These are phyloP conservation scores for Nomada hirtipes DNA, from an alignment of 2,888 invertebrate species.

Conservation along the genomic window DNA sequence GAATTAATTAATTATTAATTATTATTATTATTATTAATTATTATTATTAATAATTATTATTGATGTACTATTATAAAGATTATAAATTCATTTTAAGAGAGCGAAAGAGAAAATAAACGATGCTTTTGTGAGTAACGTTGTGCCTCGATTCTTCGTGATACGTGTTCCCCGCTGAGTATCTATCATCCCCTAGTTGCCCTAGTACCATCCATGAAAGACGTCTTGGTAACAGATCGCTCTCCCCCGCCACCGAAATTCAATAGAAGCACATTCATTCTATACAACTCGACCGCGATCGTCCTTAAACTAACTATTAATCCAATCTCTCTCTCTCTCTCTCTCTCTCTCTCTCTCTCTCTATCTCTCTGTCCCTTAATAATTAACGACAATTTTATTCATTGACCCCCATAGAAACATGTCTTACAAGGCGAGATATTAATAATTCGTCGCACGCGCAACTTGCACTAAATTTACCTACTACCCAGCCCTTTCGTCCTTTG, in stretches of 20 bases:
- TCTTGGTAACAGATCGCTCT: background rate
- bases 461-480: slow-evolving; percentile 33
- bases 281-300: background rate
- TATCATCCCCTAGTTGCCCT: slow-evolving; percentile 37
- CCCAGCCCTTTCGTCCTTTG: slow-evolving; percentile 29
- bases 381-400: too few relatives aligned
- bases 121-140: slow-evolving; percentile 83
- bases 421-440: background rate
- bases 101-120: slow-evolving; percentile 83
- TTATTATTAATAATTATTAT: slow-evolving; percentile 81
- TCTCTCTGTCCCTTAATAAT: too few relatives aligned
- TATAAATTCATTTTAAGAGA: slow-evolving; percentile 83
- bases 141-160: slow-evolving; percentile 52
- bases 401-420: too few relatives aligned
- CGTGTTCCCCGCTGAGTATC: slow-evolving; percentile 51
- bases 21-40: slow-evolving; percentile 71
- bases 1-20: slow-evolving; percentile 71
- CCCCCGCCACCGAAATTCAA: background rate
- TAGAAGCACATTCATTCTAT: background rate
- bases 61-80: slow-evolving; percentile 83
- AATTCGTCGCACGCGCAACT: slow-evolving; percentile 20
- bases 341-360: background rate
- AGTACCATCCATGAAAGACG: slow-evolving; percentile 19
- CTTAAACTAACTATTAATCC: slow-evolving; percentile 17
- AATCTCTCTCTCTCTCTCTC: background rate